Evolutionary conservation across 2,113 vertebrate genomes (phyloP), one percentile per base, ranked within the genome.

Genomic region (Ceuthmochares aereus): DNA sequence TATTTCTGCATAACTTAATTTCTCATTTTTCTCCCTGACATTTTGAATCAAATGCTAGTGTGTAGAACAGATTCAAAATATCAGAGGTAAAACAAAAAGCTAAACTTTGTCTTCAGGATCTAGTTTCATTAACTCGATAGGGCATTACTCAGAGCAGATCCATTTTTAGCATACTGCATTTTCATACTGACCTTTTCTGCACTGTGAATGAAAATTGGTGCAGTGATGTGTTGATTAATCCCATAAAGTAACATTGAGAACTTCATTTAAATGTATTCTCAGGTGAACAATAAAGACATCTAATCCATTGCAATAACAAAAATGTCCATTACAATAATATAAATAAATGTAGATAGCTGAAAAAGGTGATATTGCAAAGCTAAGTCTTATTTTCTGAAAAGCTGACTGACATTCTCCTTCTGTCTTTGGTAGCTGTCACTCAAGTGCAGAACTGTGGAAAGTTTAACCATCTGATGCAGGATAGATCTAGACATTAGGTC

Each of bases 121-220:
- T 63, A 69, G 60, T 92, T 95, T 94, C 59, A 94, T 96, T 97
- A 90, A 93, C 45, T 95, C 89, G 74, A 83, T 88, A 83, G 84
- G 91, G 72, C 77, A 62, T 97, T 97, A 96, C 73, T 86, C 64
- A 74, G 80, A 93, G 81, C 13, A 0, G 60, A 81, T 88, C 66
- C 62, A 32, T 89, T 93, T 96, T 96, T 95, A 97, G 73, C 59
- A n/a, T 58, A n/a, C 51, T 82, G 55, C 13, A 83, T 95, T 96
- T 97, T 51, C 91, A 89, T 89, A 30, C 14, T 95, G 95, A 95
- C 95, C 96, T 97, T 96, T 97, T 92, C 82, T 77, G 51, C 3
- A 3, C 76, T 67, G 32, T 76, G 72, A 70, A 58, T 69, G 55
- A 84, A 95, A 89, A 77, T 55, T 68, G 29, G 34, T 93, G 30